These are phyloP conservation scores for Reticulitermes lucifugus DNA, from an alignment of 2,888 invertebrate genomes.

Conservation along the genomic window DNA sequence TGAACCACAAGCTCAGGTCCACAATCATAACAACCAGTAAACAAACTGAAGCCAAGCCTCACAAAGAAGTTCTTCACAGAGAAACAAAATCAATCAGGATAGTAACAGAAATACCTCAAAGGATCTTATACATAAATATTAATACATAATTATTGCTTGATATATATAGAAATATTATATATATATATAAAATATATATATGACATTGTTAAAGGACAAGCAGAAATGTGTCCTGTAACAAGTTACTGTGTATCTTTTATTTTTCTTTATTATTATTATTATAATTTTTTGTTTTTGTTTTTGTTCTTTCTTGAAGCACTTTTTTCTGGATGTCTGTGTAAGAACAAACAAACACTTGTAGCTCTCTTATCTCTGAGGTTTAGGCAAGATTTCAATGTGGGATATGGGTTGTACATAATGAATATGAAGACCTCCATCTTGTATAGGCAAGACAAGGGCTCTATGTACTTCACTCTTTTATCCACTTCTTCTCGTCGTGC, in stretches of 20 bases:
- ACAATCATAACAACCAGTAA: slow-evolving; percentile 74
- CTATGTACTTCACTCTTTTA: slow-evolving; percentile 44
- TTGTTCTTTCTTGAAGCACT: slow-evolving; percentile 49
- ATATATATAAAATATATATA: slow-evolving; percentile 58
- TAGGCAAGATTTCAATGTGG: slow-evolving; percentile 37
- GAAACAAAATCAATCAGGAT: slow-evolving; percentile 53
- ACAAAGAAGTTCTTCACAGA: slow-evolving; percentile 45
- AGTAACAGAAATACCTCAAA: slow-evolving; percentile 55
- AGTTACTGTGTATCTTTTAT: slow-evolving; percentile 42
- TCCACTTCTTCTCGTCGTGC: slow-evolving; percentile 28
- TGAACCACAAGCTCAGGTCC: slow-evolving; percentile 68
- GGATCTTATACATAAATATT: slow-evolving; percentile 54
- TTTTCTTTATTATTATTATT: slow-evolving; percentile 39
- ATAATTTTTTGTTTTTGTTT: slow-evolving; percentile 41
- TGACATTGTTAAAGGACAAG: slow-evolving; percentile 59
- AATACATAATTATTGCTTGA: slow-evolving; percentile 53
- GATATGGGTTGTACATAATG: slow-evolving; percentile 36
- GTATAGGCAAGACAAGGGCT: slow-evolving; percentile 41
- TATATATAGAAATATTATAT: slow-evolving; percentile 51
- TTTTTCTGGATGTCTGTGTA: slow-evolving; percentile 49
- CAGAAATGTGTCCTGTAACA: slow-evolving; percentile 48
- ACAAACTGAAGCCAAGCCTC: slow-evolving; percentile 45
- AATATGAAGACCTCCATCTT: slow-evolving; percentile 20
- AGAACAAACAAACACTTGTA: slow-evolving; percentile 46
- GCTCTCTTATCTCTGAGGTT: slow-evolving; percentile 49